Base-by-base conservation (phyloP, 1,140 invertebrate genomes). In the Magallana gigas region DNA sequence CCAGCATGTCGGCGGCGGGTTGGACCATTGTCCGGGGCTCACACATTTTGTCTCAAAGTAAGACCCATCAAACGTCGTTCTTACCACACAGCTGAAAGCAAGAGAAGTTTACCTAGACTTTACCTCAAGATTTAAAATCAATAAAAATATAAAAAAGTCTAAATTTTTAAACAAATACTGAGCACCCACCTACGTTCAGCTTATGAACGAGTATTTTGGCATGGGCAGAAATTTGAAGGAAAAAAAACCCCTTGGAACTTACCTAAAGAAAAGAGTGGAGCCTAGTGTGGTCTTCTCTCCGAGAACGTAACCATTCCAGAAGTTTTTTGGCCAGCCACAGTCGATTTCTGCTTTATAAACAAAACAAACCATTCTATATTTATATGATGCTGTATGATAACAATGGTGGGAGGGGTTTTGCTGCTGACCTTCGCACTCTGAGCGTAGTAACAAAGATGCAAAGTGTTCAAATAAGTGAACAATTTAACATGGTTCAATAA, bases 221-320 rank as follows among this genome's bases (percentile, higher is more conserved):
- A 23, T 23, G 23, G 23, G 23, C 23, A 23, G 23, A 23, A 23
- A 23, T 23, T 23, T 23, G 23, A 23, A 23, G 23, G 23, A 23
- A 23, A 23, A 23, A 23, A 23, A 23, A 23, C 0, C 0, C 23
- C 23, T 23, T 48, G 36, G 3, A 48, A 48, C 83, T 86, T 88
- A 93, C 93, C 91, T 92, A 94, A 98, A 99, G 91, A 98, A 98
- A 86, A 99, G 97, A 62, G 97, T 98, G 0, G 98, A 97, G 0
- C 98, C 98, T 36, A 98, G 96, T 0, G 97, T 97, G 8, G 98
- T 98, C 29, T 98, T 98, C 14, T 96, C 96, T 91, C 98, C 98
- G 94, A 99, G 98, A 86, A 99, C 96, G 97, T 98, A 99, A 8
- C 98, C 98, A 93, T 99, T 99, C 96, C 97, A 98, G 1, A 99